Base-by-base conservation (phyloP, 2,113 vertebrate genomes). In the Melanerpes aurifrons region DNA sequence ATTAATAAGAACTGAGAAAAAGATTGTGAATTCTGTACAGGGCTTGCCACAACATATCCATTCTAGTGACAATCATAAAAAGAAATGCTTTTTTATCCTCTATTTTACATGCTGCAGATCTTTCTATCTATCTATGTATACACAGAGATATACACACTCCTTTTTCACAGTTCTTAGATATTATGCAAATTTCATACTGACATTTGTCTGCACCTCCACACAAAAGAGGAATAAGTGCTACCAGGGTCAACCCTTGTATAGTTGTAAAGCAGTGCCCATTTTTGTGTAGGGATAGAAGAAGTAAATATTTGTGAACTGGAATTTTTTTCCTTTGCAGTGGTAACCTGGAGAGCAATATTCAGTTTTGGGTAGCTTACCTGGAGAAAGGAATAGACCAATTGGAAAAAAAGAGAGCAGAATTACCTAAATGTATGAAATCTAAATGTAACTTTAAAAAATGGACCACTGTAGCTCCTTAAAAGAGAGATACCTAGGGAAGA, bases 1-100 rank as follows among this genome's bases (percentile, higher is more conserved):
- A 86, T 90, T 91, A 85, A 37, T 87, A 83, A 73, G 92, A 94
- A 91, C 76, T 82, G 70, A 77, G 71, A 74, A 82, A 81, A 58
- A 81, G 47, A 45, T 22, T 74, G 24, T 81, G 75, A 76, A 28
- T 89, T 61, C 77, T 71, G 12, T 67, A 26, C 16, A 32, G 22
- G 50, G 68, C 78, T 93, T 95, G 29, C 59, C 67, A 16, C 74
- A 83, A 35, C 28, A 76, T 91, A 56, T 94, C 40, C 48, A 25
- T 76, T 69, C 63, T 57, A 57, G 15, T 48, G 67, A 24, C 64
- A 73, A 71, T 5, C 11, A 22, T 74, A 50, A 63, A 77, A 45
- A 5, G 5, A 47, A 72, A 48, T 48, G 4, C 6, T 58, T 81
- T 89, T 59, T 66, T 54, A 67, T 77, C 12, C 7, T 94, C 50